These are phyloP conservation scores for Panulirus ornatus DNA, from an alignment of 1,140 invertebrate genomes.

Conservation along the genomic window DNA sequence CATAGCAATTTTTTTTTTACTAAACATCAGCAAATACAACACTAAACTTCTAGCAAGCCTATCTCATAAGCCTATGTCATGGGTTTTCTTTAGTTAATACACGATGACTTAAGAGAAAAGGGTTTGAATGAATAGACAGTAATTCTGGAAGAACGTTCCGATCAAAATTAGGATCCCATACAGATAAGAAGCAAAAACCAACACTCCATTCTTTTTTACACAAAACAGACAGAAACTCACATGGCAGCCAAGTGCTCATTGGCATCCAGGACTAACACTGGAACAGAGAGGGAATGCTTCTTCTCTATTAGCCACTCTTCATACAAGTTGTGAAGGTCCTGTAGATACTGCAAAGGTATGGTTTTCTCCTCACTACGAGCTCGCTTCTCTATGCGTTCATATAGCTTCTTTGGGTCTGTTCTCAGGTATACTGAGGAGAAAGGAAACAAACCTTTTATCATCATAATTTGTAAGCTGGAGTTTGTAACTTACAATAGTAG, in stretches of 20 bases:
- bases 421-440: constrained; percentile 87
- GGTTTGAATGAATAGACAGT: no score
- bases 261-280: constrained; percentile 59
- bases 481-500: no score
- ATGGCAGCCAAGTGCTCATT: constrained; percentile 45
- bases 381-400: constrained; percentile 87
- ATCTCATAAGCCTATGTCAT: no score
- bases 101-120: no score
- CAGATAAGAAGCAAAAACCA: neutral
- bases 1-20: no score
- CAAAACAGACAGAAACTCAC: constrained; percentile 11
- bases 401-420: constrained; percentile 89
- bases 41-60: no score
- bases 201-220: neutral
- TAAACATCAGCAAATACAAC: no score
- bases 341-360: constrained; percentile 72
- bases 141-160: no score
- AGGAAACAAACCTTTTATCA: neutral
- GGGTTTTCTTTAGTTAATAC: no score
- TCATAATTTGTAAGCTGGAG: no score
- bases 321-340: constrained; percentile 72
- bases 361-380: constrained; percentile 83
- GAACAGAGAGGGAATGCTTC: constrained; percentile 30
- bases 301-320: constrained; percentile 72
- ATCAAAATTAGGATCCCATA: no score